Conservation (phyloP, 2,113 vertebrate genomes). For the Baryphthengus martii region DNA sequence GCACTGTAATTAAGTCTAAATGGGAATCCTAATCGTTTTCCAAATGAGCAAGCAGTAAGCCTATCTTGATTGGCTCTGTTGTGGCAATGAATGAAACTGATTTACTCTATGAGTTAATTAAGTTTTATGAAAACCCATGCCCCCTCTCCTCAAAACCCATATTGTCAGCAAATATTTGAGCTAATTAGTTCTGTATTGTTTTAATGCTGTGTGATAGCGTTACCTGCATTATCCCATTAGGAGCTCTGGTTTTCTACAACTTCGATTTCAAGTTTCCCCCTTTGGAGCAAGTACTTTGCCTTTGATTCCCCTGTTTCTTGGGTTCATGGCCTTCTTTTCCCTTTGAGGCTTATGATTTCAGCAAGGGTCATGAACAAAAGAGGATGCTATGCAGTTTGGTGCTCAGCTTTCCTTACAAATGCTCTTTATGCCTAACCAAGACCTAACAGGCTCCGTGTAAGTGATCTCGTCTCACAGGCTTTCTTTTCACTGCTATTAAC, state of each 20-base stretch:
- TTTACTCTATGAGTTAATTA: constrained; percentile 75
- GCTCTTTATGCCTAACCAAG: background rate
- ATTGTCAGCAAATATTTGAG: constrained; percentile 58
- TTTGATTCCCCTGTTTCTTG: constrained; percentile 37
- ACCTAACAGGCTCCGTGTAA: background rate
- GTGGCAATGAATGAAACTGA: constrained; percentile 65
- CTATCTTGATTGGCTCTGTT: constrained; percentile 61
- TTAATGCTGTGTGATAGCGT: constrained; percentile 12
- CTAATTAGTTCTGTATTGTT: constrained; percentile 67
- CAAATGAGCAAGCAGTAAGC: constrained; percentile 74
- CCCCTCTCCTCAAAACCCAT: constrained; percentile 10
- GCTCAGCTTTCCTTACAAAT: constrained; percentile 2
- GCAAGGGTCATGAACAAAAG: background rate
- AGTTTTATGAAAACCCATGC: constrained; percentile 52
- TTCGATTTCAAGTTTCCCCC: background rate
- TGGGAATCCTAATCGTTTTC: constrained; percentile 72
- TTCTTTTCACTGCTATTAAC: background rate
- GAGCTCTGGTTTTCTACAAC: background rate
- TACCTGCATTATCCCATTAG: constrained; percentile 36
- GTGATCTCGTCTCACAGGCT: background rate
- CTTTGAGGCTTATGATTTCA: constrained; percentile 31
- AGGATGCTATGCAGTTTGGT: background rate
- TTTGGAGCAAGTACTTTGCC: background rate
- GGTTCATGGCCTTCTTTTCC: background rate
- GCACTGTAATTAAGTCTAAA: constrained; percentile 79